Percentiles rank a stretch among this genome's conserved stretches.
phyloP scores from a whole-genome alignment of 2,888 invertebrate genomes.

The Hypomecis punctinalis region DNA sequence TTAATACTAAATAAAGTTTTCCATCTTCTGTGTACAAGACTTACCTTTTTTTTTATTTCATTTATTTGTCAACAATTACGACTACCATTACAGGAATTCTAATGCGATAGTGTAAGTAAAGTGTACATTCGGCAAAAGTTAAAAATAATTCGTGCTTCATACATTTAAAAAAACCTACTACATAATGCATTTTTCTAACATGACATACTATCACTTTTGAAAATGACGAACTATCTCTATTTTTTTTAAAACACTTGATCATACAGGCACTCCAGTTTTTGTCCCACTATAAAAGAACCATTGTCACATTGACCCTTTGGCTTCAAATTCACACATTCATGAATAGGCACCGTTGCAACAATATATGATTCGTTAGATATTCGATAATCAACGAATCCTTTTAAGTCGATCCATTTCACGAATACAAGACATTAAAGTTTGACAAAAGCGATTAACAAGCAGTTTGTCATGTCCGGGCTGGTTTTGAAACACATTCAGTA shows the following conservation, averaged over 20 bases:
- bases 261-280: constrained; percentile 44
- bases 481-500: constrained; percentile 44
- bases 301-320: constrained; percentile 48
- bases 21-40: no score
- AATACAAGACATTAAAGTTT: constrained; percentile 63
- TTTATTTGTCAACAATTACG: no score
- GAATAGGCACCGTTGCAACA: constrained; percentile 5
- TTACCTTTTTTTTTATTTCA: no score
- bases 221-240: background rate
- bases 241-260: constrained; percentile 18
- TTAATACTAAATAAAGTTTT: no score
- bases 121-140: no score
- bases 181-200: no score
- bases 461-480: constrained; percentile 67
- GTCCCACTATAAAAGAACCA: constrained; percentile 45
- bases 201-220: constrained; percentile 11
- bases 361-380: constrained; percentile 42
- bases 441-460: constrained; percentile 77
- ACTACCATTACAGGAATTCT: no score
- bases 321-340: constrained; percentile 48
- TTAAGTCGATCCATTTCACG: constrained; percentile 65
- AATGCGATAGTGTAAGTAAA: no score
- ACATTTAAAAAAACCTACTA: no score
- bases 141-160: no score
- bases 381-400: constrained; percentile 55